Conservation (phyloP, 53 echinoderm and acorn worm genomes). For the Henricia sp. region DNA sequence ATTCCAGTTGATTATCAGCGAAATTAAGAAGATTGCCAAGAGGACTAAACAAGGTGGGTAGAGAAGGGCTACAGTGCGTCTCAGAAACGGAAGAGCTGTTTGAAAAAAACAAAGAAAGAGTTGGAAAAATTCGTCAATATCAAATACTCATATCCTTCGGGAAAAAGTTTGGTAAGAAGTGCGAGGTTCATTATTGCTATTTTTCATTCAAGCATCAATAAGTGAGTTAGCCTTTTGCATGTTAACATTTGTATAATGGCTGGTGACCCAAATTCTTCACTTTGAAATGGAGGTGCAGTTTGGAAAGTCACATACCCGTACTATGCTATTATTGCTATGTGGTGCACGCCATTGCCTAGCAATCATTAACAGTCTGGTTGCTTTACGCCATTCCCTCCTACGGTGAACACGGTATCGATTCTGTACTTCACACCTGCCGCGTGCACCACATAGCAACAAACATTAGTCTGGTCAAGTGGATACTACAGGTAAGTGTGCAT, state of each 20-base stretch:
- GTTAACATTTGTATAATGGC: background rate
- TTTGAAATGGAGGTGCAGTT: too few species aligned
- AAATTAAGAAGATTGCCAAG: constrained; percentile 66
- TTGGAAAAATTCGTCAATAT: background rate
- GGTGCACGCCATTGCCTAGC: too few species aligned
- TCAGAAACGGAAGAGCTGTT: constrained; percentile 89
- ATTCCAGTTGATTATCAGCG: constrained; percentile 73
- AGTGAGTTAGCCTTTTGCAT: background rate
- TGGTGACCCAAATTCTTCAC: background rate
- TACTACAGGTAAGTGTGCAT: too few species aligned
- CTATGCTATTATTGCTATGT: too few species aligned
- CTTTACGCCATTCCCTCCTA: too few species aligned
- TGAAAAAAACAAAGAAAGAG: constrained; percentile 11
- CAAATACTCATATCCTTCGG: background rate
- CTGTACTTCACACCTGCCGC: too few species aligned
- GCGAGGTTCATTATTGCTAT: background rate
- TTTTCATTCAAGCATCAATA: background rate
- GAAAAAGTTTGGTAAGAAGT: too few species aligned
- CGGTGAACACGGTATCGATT: too few species aligned
- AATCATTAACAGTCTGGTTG: too few species aligned
- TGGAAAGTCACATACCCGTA: too few species aligned
- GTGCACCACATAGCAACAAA: too few species aligned
- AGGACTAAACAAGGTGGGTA: constrained; percentile 79
- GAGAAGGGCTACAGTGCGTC: constrained; percentile 79
- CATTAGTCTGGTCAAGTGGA: too few species aligned